Conservation (phyloP, 2,888 invertebrate species). For the Oscheius sp. region DNA sequence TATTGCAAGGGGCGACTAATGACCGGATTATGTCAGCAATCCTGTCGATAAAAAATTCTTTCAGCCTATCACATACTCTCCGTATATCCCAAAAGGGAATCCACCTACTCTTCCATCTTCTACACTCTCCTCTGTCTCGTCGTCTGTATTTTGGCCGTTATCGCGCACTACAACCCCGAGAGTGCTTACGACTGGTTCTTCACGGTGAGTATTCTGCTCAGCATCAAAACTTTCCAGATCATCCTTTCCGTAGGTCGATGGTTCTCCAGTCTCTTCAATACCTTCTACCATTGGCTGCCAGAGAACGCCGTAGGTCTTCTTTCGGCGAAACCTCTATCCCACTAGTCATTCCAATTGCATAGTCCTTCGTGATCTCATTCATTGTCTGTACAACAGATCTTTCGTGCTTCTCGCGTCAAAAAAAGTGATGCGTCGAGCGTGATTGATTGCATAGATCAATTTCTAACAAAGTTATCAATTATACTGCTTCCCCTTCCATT, state of each 20-base stretch:
- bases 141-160: constrained; percentile 78
- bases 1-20: too few species aligned
- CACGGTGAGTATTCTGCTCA: constrained; percentile 21
- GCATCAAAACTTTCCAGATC: constrained; percentile 27
- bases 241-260: background rate
- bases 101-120: constrained; percentile 89
- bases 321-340: constrained; percentile 58
- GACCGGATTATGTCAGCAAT: too few species aligned
- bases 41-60: too few species aligned
- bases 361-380: constrained; percentile 19
- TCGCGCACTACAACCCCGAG: constrained; percentile 91
- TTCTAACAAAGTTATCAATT: background rate
- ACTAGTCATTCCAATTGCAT: constrained; percentile 18
- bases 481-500: background rate
- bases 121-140: constrained; percentile 55
- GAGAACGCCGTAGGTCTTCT: constrained; percentile 62
- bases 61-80: constrained; percentile 86
- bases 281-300: constrained; percentile 56
- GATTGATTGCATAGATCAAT: background rate
- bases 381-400: constrained; percentile 1
- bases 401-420: background rate
- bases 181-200: constrained; percentile 32
- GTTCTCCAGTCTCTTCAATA: constrained; percentile 34
- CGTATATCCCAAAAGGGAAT: constrained; percentile 89
- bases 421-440: background rate